Evolutionary conservation across 2,113 vertebrate species (phyloP), one percentile per base, ranked within the genome.

Genomic region (Triplophysa rosa): DNA sequence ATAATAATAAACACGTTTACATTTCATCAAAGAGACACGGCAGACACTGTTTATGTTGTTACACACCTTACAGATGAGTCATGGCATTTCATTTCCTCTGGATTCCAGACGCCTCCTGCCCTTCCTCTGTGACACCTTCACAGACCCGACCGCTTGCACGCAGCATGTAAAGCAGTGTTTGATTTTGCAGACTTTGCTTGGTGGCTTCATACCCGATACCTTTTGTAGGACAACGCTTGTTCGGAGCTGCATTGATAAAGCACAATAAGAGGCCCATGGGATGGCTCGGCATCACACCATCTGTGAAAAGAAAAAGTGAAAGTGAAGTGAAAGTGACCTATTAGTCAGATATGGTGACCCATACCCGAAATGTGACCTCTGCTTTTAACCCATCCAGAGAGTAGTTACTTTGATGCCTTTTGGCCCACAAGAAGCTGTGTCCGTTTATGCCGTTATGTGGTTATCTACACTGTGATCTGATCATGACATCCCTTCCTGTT

Each of bases 131-230:
- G 70, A 72, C 70, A 24, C 72, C 42, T 29, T 29, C 23, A 21
- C 42, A 47, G 58, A 75, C 56, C 72, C 2, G 13, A 14, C 17
- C 4, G 8, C 40, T 63, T 75, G 72, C 72, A n/a, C 74, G 29
- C 74, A n/a, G 47, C 74, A 77, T 77, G 74, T 77, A 66, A 52
- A 77, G 64, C 47, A 54, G 49, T 74, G 59, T 54, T 70, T 65
- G 68, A 80, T 65, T 80, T 66, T 74, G 82, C 72, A 71, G 72
- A 77, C 70, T 61, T 17, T 33, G 64, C 24, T 65, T 24, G 12
- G 21, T 21, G 19, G 6, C 61, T 37, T 65, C 47, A 65, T 75
- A 21, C 59, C 47, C 17, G 19, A 59, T 59, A 71, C 52, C 68
- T 79, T 75, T 14, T 68, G 47, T 68, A 71, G 68, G 66, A 40